Conservation (phyloP, 2,888 invertebrate genomes). For the Apamea monoglypha region DNA sequence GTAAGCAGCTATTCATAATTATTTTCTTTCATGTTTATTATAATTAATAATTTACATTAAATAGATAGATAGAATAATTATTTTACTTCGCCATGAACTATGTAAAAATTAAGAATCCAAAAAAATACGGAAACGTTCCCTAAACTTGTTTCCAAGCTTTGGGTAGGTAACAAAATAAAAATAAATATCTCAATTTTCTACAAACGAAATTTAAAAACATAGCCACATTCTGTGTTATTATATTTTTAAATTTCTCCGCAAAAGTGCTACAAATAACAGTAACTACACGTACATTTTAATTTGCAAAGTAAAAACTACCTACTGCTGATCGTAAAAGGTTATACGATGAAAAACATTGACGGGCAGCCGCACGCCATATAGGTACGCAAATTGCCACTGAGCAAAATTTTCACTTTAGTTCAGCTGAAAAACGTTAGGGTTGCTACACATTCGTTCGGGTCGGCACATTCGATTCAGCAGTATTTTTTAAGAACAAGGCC, state of each 20-base stretch:
- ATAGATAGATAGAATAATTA: background rate
- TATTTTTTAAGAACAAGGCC: background rate
- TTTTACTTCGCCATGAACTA: background rate
- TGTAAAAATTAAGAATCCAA: background rate
- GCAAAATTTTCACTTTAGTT: constrained; percentile 38
- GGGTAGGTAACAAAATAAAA: background rate
- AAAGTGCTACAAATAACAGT: constrained; percentile 24
- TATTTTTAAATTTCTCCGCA: constrained; percentile 8
- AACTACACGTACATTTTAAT: constrained; percentile 47
- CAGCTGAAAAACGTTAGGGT: constrained; percentile 26
- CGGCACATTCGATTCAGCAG: background rate
- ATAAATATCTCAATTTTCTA: background rate
- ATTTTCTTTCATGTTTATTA: background rate
- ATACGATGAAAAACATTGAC: constrained; percentile 51
- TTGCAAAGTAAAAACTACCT: constrained; percentile 42
- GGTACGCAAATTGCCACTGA: constrained; percentile 39
- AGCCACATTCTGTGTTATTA: background rate
- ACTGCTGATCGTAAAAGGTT: constrained; percentile 52
- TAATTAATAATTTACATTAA: too few relatives aligned
- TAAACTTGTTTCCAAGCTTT: background rate
- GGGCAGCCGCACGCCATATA: constrained; percentile 31
- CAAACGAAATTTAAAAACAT: constrained; percentile 4
- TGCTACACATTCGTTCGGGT: background rate
- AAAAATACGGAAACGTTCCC: background rate
- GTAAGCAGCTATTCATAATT: background rate